Evolutionary conservation across 2,797 vertebrate species (phyloP).

Genomic region (Crax fasciolata): DNA sequence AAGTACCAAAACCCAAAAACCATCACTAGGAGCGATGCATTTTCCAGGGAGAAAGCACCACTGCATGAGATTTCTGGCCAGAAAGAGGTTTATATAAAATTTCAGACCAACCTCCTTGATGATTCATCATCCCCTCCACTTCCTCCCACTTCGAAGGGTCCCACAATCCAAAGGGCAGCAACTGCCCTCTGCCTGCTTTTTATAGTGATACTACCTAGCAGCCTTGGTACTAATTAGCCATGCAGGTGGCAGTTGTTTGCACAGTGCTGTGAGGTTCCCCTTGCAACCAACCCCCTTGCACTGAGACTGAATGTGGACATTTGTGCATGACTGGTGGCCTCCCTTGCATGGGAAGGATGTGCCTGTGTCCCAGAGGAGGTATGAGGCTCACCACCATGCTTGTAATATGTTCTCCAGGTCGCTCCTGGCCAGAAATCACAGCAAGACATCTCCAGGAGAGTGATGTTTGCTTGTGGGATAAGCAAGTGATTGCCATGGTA

Average conservation of each 20-base stretch:
- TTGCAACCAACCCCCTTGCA: not conserved
- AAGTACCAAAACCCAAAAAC: not conserved
- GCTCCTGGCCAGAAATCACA: not conserved
- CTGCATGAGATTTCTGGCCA: not conserved
- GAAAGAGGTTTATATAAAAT: not conserved
- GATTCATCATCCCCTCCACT: not conserved
- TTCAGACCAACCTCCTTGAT: not conserved
- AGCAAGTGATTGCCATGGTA: not conserved
- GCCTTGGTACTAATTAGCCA: not conserved
- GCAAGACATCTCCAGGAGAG: not conserved
- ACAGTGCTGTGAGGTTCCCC: not conserved
- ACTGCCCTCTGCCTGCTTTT: fast-evolving
- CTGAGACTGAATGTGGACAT: not conserved
- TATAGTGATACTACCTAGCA: fast-evolving
- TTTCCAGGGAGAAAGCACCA: not conserved
- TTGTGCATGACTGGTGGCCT: not conserved
- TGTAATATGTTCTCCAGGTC: not conserved
- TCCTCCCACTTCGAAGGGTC: not conserved
- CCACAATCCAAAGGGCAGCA: fast-evolving
- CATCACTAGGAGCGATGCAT: not conserved
- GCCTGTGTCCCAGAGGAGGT: fast-evolving
- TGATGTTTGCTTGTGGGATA: not conserved
- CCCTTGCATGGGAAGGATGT: fast-evolving
- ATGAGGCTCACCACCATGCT: not conserved
- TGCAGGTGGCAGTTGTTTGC: not conserved